Base-by-base conservation (phyloP, 2,888 invertebrate genomes). In the Chymomyza amoena region DNA sequence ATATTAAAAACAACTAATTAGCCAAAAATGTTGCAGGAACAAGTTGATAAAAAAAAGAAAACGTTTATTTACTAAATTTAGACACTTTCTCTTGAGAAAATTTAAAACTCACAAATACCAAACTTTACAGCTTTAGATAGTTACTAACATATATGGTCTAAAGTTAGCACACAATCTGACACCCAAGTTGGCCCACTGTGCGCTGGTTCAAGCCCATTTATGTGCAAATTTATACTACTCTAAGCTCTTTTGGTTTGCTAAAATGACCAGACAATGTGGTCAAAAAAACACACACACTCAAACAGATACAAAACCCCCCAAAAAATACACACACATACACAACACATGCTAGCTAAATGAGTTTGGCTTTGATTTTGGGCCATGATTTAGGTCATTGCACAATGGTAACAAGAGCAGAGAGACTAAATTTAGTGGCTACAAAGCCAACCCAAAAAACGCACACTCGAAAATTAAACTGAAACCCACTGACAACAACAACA, bases 381-480 rank as follows among this genome's bases (percentile, higher is more conserved):
- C 71, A 64, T 75, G 80, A 86, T 84, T 88, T 88, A 77, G 86
- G 89, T 88, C 86, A 86, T 86, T 86, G 87, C 89, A 89, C 86
- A 86, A 89, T 89, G 78, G 76, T 78, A 87, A 88, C 76, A 73
- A 83, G 84, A 84, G 63, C 69, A 70, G 72, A 32, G 32, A 32
- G 32, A 73, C 79, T 87, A 80, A 83, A 76, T 76, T 84, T 81
- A 84, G 85, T 84, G 76, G 70, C 79, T 68, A 74, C 63, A 70
- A 60, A 63, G 61, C 61, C 68, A 68, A 73, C 73, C 69, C 71
- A 32, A 70, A 74, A 70, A 74, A 70, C 61, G 25, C 52, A 25
- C 16, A 52, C 63, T 25, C 73, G 68, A 61, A 64, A 60, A 63
- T 62, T 39, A 32, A 69, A 25, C 32, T 61, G 51, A 56, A 56